A percentile compares a stretch with the other conserved stretches of the same genome.
Evolutionary conservation across 2,113 vertebrate species (phyloP).

Genomic region (Falco punctatus): DNA sequence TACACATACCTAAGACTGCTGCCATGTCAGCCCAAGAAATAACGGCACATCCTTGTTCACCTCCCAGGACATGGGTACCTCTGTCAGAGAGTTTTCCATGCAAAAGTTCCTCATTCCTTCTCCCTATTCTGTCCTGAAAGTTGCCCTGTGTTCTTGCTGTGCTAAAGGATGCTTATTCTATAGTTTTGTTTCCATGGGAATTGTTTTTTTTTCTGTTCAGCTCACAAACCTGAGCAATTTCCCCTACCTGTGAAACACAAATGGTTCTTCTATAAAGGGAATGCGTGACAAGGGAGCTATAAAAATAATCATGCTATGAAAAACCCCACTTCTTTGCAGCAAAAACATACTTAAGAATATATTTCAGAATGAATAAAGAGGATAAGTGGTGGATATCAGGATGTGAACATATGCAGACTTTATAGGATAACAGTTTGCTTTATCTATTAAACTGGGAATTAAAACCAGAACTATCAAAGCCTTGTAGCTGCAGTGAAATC

Average conservation of each 20-base stretch:
- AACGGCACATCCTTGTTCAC: not conserved
- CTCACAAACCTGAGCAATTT: not conserved
- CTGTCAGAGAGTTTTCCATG: not conserved
- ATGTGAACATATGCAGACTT: not conserved
- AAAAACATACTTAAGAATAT: not conserved
- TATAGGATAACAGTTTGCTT: not conserved
- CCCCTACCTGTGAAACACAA: not conserved
- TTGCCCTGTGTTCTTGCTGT: not conserved
- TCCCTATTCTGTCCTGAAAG: not conserved
- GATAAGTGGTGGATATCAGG: not conserved
- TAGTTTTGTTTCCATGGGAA: not conserved
- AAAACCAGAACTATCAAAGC: not conserved
- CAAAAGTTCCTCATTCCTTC: not conserved
- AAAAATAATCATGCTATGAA: not conserved
- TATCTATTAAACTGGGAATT: not conserved
- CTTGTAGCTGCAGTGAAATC: not conserved
- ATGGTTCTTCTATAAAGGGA: not conserved
- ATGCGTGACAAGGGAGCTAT: not conserved
- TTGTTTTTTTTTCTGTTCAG: not conserved
- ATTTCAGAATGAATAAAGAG: not conserved
- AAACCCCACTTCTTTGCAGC: not conserved
- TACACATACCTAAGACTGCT: not conserved
- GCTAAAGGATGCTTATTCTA: not conserved
- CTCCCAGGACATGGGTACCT: not conserved
- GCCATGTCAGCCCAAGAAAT: not conserved